Evolutionary conservation across 2,888 invertebrate species (phyloP).

Genomic region (Tenthredo amoena): DNA sequence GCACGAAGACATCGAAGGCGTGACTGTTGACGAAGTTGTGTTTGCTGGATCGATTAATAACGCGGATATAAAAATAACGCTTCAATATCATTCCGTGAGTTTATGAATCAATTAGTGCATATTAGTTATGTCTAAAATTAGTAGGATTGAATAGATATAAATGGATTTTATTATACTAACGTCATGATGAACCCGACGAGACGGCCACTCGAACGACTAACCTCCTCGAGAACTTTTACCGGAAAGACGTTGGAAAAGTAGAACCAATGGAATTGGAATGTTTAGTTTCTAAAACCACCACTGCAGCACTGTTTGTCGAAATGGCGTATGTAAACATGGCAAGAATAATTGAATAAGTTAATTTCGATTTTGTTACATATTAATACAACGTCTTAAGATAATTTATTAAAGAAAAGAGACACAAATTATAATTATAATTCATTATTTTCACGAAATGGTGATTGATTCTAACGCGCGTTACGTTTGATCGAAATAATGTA

Average conservation of each 20-base stretch:
- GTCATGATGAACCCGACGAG: conserved; percentile 62
- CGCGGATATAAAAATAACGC: not conserved
- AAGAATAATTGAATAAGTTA: not conserved
- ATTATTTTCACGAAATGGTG: not conserved
- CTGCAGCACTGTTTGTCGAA: not conserved
- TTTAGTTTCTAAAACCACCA: not conserved
- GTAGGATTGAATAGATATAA: conserved; percentile 53
- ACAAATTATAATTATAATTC: not conserved
- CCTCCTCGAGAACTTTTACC: conserved; percentile 58
- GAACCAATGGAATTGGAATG: conserved; percentile 8
- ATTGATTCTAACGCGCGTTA: not conserved
- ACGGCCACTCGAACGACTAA: conserved; percentile 55
- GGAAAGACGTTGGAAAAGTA: conserved; percentile 61
- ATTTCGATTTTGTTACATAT: not conserved
- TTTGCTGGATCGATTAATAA: not conserved
- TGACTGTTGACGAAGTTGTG: not conserved
- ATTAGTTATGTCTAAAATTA: conserved; percentile 32
- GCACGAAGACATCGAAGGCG: not conserved
- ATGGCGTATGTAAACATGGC: not conserved
- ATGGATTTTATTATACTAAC: conserved; percentile 65
- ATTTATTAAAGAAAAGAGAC: not conserved
- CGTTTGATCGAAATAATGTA: not conserved
- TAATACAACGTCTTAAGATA: not conserved
- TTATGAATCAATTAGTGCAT: not conserved
- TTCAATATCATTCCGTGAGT: conserved; percentile 1